Base-by-base conservation (phyloP, 2,113 vertebrate species). In the Morone chrysops region DNA sequence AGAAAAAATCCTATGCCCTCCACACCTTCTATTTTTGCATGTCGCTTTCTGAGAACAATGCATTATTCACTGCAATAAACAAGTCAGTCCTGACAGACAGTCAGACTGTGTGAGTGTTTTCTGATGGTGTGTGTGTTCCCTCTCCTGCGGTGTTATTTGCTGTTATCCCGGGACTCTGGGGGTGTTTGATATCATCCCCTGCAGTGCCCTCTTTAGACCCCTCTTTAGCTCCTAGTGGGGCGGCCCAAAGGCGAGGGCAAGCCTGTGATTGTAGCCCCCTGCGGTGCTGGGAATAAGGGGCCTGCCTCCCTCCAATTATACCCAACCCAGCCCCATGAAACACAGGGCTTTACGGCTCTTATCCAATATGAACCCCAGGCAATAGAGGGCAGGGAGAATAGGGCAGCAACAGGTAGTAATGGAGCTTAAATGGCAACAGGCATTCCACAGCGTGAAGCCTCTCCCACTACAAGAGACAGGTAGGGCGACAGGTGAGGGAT, bases 301-400 rank as follows among this genome's bases (percentile, higher is more conserved):
- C 93, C 95, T 94, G 89, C 92, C 95, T 94, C 87, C 92, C 90
- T 90, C 89, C 93, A 95, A 95, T 95, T 95, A 95, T 94, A 89
- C 88, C 80, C 71, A 66, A 43, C 92, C 94, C 92, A 85, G 87
- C 92, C 92, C 92, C 89, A 81, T 90, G 89, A 92, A 95, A 94
- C 93, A 90, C 68, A 72, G 83, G 84, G 92, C 88, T 95, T 96
- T 95, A 96, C 91, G 90, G 94, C 94, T 92, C 91, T 95, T 95
- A 95, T 95, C 95, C 95, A 94, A 95, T 95, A 91, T 71, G 90
- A 95, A 95, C 95, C 95, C 94, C 95, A 93, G 95, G 95, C 95
- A 95, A 95, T 92, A 96, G 95, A 96, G 94, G 94, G 57, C 89
- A 66, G 82, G 85, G 78, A 94, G 92, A 96, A 96, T 92, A 85